These are phyloP conservation scores for Sphecodes monilicornis DNA, from an alignment of 2,888 invertebrate species.

Conservation along the genomic window DNA sequence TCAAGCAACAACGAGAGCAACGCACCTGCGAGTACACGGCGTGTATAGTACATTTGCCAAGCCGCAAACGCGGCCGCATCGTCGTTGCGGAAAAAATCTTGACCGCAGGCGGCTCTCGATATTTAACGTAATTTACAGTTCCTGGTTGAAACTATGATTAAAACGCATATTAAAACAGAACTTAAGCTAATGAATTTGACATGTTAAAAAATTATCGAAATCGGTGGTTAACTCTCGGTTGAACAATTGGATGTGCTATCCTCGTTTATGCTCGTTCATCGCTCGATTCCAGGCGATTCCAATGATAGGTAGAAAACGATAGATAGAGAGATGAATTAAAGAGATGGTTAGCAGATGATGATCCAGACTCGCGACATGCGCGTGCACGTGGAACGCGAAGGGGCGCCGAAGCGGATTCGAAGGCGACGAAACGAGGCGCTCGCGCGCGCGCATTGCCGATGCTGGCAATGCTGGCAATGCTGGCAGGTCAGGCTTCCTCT, in stretches of 20 bases:
- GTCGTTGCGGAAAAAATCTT: conserved; percentile 75
- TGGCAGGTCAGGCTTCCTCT: conserved; percentile 74
- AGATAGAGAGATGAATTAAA: background rate
- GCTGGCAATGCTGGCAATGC: conserved; percentile 61
- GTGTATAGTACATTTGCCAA: conserved; percentile 77
- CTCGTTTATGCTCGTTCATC: background rate
- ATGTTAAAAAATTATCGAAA: too few species aligned
- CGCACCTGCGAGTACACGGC: conserved; percentile 77
- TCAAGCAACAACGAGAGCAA: conserved; percentile 68
- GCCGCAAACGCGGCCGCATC: conserved; percentile 73
- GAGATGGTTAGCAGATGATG: background rate
- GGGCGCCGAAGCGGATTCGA: conserved; percentile 74
- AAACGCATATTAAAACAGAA: too few species aligned
- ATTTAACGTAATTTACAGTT: conserved; percentile 54
- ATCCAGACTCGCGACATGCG: conserved; percentile 25
- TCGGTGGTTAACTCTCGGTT: background rate
- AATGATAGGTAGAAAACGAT: background rate
- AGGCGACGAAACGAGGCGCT: conserved; percentile 78
- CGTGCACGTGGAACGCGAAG: conserved; percentile 47
- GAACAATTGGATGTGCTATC: background rate
- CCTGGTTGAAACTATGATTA: background rate
- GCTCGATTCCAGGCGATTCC: too few species aligned
- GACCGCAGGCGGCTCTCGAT: conserved; percentile 70
- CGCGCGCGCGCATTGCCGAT: background rate
- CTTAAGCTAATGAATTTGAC: background rate